Evolutionary conservation across 1,140 invertebrate species (phyloP), one percentile per base, ranked within the genome.

Genomic region (Babylonia areolata): DNA sequence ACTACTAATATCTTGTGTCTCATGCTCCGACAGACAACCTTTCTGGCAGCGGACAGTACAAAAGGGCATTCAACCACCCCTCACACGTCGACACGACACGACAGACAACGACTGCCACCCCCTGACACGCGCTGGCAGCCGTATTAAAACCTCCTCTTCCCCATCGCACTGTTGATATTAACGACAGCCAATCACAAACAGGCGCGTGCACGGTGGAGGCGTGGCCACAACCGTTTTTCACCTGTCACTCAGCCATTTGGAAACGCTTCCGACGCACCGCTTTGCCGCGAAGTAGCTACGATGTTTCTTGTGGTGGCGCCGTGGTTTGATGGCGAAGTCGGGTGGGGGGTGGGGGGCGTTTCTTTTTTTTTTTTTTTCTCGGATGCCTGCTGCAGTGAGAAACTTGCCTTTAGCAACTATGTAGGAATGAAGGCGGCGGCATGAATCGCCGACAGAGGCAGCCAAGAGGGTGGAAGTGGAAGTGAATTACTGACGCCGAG

Each of bases 61-160:
- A 23, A 42, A 12, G 3, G 31, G 42, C 17, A 23, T 28, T 15
- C 5, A 20, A 6, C 40, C 11, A 40, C 37, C 20, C 12, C 37
- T 20, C 17, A 37, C 39, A n/a, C n/a, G n/a, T n/a, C n/a, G n/a
- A n/a, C n/a, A n/a, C n/a, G n/a, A n/a, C n/a, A n/a, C n/a, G n/a
- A n/a, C n/a, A n/a, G n/a, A n/a, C n/a, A n/a, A n/a, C n/a, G n/a
- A n/a, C n/a, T n/a, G n/a, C 33, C 39, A 37, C 35, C 40, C 28
- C 28, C 54, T 82, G 81, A 82, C 81, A 82, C 81, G 81, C n/a
- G 54, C 51, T 69, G 58, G 81, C 81, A 82, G 81, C 54, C 58
- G 58, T 33, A 69, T 35, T 39, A 64, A 69, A 69, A 39, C 20
- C 81, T 69, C 54, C 42, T 58, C 54, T 23, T 15, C 81, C 51